These are phyloP conservation scores for Onychomys torridus DNA, from an alignment of 2,797 vertebrate genomes.

Conservation along the genomic window DNA sequence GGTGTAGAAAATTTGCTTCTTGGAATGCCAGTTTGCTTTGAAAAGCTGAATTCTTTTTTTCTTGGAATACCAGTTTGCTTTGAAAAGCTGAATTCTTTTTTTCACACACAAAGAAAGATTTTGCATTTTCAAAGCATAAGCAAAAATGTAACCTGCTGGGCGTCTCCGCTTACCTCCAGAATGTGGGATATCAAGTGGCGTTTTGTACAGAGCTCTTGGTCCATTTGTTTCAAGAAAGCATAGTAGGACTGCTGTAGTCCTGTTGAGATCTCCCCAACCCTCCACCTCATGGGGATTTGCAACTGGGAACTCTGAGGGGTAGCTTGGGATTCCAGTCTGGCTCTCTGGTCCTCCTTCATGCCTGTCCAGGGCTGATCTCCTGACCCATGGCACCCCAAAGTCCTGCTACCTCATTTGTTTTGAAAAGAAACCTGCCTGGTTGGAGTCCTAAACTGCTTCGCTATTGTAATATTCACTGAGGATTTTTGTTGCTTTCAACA, in stretches of 20 bases:
- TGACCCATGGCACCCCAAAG: neutral
- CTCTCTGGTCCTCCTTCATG: neutral
- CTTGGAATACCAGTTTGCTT: neutral
- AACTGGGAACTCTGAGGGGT: neutral
- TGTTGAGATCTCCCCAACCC: too few species aligned
- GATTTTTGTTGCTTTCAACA: neutral
- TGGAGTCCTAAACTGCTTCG: neutral
- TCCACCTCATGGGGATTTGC: fast-evolving
- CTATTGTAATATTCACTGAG: neutral
- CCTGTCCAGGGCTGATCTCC: neutral
- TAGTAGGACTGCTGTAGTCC: neutral
- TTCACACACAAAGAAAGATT: neutral
- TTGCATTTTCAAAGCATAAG: neutral
- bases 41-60: constrained; percentile 43
- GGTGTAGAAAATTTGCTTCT: constrained; percentile 28
- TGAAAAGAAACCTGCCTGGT: neutral
- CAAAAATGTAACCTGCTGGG: neutral
- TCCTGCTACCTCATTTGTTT: neutral
- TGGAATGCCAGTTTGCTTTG: neutral
- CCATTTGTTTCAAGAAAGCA: constrained; percentile 9
- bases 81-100: constrained; percentile 3
- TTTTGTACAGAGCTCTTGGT: neutral
- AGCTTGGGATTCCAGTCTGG: neutral
- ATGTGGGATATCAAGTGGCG: neutral
- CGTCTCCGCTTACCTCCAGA: neutral